phyloP scores from a whole-genome alignment of 2,888 invertebrate species.

The Xestia sexstrigata region DNA sequence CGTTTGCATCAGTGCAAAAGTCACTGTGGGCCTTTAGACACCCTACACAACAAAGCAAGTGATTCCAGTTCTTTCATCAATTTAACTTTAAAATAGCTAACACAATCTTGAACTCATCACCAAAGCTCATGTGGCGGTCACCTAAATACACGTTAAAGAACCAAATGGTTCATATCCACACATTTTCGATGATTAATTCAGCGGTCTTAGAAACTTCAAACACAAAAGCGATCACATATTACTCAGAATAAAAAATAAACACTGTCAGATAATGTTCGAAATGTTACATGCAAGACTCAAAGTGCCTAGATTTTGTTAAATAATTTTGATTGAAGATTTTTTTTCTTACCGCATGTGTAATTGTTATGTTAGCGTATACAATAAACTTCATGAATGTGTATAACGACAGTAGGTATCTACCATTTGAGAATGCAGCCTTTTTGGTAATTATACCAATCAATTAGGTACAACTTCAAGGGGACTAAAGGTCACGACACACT shows the following conservation, averaged over 20 bases:
- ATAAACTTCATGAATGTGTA: neutral
- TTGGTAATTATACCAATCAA: neutral
- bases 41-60: neutral
- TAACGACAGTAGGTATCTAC: neutral
- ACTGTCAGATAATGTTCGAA: neutral
- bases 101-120: neutral
- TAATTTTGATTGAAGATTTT: neutral
- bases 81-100: neutral
- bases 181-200: neutral
- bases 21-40: neutral
- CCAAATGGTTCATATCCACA: neutral
- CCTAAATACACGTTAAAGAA: neutral
- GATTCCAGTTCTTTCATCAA: neutral
- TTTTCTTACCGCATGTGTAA: neutral
- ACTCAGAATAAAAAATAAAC: constrained; percentile 10
- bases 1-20: neutral
- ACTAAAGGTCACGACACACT: too few species aligned
- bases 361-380: neutral
- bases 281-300: neutral
- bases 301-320: neutral
- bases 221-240: constrained; percentile 1
- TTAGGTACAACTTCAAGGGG: neutral
- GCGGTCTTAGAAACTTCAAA: neutral
- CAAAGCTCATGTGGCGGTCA: neutral
- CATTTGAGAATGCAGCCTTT: neutral